Conservation (phyloP, 1,140 invertebrate genomes). For the Odontomachus brunneus region DNA sequence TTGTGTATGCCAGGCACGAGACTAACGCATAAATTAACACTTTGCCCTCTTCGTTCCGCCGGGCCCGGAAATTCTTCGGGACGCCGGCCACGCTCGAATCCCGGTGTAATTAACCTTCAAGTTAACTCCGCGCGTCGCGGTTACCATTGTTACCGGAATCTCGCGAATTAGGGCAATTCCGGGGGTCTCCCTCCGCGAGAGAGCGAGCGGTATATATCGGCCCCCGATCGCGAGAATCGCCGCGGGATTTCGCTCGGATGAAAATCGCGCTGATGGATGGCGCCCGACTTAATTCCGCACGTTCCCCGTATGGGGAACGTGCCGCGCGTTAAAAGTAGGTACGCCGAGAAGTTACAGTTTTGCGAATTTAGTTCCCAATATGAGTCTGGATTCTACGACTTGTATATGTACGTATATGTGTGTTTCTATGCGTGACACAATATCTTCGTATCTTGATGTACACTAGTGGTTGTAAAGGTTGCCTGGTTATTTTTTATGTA, state of each 20-base stretch:
- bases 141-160: slow-evolving; percentile 44
- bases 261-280: slow-evolving; percentile 37
- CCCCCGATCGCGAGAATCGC: slow-evolving; percentile 24
- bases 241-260: slow-evolving; percentile 6
- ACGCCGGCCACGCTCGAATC: slow-evolving; percentile 47
- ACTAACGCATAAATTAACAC: slow-evolving; percentile 67
- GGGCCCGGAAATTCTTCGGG: slow-evolving; percentile 46
- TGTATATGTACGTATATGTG: no score
- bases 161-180: slow-evolving; percentile 44
- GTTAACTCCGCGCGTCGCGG: slow-evolving; percentile 46
- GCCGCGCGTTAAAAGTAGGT: slow-evolving; percentile 8
- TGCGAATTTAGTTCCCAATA: not conserved
- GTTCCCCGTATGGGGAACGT: slow-evolving; percentile 4
- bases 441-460: not conserved
- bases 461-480: no score
- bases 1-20: slow-evolving; percentile 27
- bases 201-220: not conserved
- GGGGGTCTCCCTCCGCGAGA: not conserved
- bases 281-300: slow-evolving; percentile 38
- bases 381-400: slow-evolving; percentile 3
- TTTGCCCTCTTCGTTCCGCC: slow-evolving; percentile 26
- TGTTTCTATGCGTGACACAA: not conserved
- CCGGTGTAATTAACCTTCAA: slow-evolving; percentile 64
- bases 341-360: not conserved
- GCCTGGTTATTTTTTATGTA: no score